Conservation (phyloP, 2,888 invertebrate species). For the Entomobrya multifasciata region DNA sequence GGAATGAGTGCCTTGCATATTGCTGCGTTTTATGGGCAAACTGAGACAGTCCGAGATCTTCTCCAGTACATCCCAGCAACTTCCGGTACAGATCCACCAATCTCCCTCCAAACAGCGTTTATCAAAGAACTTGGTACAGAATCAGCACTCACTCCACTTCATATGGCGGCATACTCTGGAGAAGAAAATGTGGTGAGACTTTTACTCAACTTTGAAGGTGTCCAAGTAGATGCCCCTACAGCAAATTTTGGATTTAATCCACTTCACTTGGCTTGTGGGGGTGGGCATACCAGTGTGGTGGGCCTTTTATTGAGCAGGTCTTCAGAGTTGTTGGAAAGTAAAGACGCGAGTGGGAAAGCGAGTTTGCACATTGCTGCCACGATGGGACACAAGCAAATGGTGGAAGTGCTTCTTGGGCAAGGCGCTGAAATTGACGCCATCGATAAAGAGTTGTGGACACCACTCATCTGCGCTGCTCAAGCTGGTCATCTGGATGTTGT, state of each 20-base stretch:
- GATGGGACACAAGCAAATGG: conserved; percentile 99
- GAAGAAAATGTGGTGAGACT: conserved; percentile 98
- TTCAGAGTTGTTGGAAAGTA: conserved; percentile 94
- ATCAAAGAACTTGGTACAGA: conserved; percentile 94
- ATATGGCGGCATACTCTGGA: conserved; percentile 97
- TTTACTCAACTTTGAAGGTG: conserved; percentile 97
- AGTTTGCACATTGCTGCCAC: conserved; percentile 98
- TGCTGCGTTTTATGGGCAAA: conserved; percentile 98
- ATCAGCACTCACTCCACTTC: conserved; percentile 98
- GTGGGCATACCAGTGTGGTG: conserved; percentile 98
- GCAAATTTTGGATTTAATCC: conserved; percentile 97
- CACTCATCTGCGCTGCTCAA: conserved; percentile 95
- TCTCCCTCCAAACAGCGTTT: conserved; percentile 85
- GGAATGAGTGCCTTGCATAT: conserved; percentile 19
- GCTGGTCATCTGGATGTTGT: conserved; percentile 98
- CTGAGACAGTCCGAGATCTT: conserved; percentile 81
- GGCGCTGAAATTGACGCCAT: conserved; percentile 99
- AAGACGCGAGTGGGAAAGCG: conserved; percentile 97
- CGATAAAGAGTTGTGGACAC: conserved; percentile 97
- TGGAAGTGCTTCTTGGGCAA: conserved; percentile 96
- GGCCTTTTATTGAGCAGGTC: conserved; percentile 97
- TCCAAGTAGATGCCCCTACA: conserved; percentile 97
- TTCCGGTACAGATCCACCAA: conserved; percentile 96
- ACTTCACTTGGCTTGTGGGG: conserved; percentile 98
- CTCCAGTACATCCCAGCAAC: conserved; percentile 92